Percentiles rank a stretch among this genome's conserved stretches.
phyloP scores from a whole-genome alignment of 1,140 invertebrate species.

The Nephila pilipes region DNA sequence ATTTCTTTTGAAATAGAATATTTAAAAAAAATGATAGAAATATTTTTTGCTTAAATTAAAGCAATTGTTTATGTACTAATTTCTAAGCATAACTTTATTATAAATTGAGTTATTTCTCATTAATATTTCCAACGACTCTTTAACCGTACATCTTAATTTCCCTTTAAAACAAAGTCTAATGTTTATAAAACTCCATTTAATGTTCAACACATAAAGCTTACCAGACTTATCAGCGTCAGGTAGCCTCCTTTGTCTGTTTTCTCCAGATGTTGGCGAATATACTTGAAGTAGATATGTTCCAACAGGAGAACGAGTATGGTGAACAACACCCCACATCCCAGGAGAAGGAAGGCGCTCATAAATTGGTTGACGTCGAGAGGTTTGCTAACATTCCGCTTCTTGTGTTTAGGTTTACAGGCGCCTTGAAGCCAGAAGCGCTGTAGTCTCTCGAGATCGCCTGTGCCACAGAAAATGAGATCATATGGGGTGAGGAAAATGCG shows the following conservation, averaged over 20 bases:
- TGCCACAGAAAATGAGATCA: conserved; percentile 41
- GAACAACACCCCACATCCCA: conserved; percentile 95
- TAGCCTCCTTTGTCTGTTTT: conserved; percentile 93
- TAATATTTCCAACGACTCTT: no score
- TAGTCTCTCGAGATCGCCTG: conserved; percentile 94
- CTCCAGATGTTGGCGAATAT: conserved; percentile 91
- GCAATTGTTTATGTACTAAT: no score
- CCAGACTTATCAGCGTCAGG: conserved; percentile 94
- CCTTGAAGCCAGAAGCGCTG: conserved; percentile 98
- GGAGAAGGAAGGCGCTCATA: conserved; percentile 96
- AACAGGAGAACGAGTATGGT: conserved; percentile 91
- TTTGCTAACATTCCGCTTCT: conserved; percentile 88
- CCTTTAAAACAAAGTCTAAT: no score
- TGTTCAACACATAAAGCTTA: no score
- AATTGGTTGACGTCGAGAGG: conserved; percentile 98
- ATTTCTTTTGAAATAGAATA: no score
- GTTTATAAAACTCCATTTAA: not conserved
- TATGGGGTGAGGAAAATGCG: not conserved
- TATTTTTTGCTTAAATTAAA: no score
- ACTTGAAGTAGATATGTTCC: conserved; percentile 97
- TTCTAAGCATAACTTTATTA: no score
- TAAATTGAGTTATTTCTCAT: no score
- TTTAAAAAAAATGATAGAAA: no score
- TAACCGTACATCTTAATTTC: no score
- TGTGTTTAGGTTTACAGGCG: conserved; percentile 95